Evolutionary conservation across 1,140 invertebrate genomes (phyloP).

Genomic region (Diorhabda sublineata): DNA sequence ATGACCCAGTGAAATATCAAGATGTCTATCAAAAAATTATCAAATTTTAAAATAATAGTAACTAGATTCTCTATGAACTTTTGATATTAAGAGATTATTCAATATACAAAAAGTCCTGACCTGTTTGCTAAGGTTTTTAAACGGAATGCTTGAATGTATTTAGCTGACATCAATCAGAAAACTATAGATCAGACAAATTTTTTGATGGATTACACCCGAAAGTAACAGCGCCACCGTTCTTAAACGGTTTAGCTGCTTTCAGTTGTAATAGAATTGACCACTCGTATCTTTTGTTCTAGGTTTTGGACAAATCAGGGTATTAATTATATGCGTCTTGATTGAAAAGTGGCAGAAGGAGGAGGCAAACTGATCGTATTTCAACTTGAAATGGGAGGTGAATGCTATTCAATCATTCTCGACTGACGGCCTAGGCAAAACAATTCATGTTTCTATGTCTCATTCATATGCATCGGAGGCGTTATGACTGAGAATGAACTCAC

Average conservation of each 20-base stretch:
- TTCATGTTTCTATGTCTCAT: neutral
- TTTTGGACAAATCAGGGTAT: conserved; percentile 10
- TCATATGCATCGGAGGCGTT: no score
- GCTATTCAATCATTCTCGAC: neutral
- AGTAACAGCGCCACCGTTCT: neutral
- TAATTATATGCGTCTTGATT: conserved; percentile 7
- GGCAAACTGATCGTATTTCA: neutral
- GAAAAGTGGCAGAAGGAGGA: conserved; percentile 6
- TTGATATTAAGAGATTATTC: no score
- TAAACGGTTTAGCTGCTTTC: neutral
- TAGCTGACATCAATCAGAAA: no score
- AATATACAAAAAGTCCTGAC: no score
- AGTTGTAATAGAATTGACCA: neutral
- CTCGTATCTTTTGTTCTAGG: conserved; percentile 6
- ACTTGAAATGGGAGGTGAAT: conserved; percentile 1
- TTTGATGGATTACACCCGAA: neutral
- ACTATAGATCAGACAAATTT: neutral
- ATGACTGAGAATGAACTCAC: no score
- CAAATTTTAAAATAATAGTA: no score
- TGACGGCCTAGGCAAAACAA: neutral
- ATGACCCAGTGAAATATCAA: no score
- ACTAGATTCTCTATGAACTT: no score
- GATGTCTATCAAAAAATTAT: no score
- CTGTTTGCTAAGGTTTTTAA: no score
- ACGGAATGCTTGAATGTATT: no score